Base-by-base conservation (phyloP, 2,888 invertebrate species). In the Perizoma flavofasciatum region DNA sequence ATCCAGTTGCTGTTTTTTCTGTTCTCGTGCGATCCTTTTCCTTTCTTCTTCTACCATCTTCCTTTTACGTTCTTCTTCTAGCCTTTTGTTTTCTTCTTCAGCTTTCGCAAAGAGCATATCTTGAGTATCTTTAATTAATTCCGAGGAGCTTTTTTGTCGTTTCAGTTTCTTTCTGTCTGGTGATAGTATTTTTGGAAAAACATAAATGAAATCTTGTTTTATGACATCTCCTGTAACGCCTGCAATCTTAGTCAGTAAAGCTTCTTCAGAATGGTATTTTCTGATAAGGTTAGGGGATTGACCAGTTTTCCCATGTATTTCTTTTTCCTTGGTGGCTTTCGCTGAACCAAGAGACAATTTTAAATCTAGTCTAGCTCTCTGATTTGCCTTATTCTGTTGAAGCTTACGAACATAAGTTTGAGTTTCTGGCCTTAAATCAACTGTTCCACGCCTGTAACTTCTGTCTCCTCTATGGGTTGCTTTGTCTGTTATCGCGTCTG, bases 101-200 rank as follows among this genome's bases (percentile, higher is more conserved):
- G 53, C 61, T 68, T 67, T 75, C 37, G 55, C 63, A 47, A 63
- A 46, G 37, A 81, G 61, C 68, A 67, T 81, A 59, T 83, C 74
- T 70, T 74, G 70, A 4, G 77, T 80, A 49, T 81, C 71, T 72
- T 71, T 77, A 48, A 86, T 80, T 45, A 88, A 69, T 65, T 84
- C 81, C 9, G 80, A 75, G 6, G 88, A 88, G 67, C 75, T 82
- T 59, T 73, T 69, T 48, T 55, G 44, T 5, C 54, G 52, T 56
- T 59, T 59, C 5, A 46, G 39, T 37, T 59, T 57, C 10, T 58
- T 63, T 44, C n/a, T 58, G 5, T 63, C 50, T 32, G 59, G 50
- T 49, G 40, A 46, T 47, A 22, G 63, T 7, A 58, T 65, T 64
- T 73, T 71, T 22, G 78, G 80, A 70, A 88, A 88, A 63, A 75